Conservation (phyloP, 2,797 vertebrate genomes). For the Nothura maculosa region DNA sequence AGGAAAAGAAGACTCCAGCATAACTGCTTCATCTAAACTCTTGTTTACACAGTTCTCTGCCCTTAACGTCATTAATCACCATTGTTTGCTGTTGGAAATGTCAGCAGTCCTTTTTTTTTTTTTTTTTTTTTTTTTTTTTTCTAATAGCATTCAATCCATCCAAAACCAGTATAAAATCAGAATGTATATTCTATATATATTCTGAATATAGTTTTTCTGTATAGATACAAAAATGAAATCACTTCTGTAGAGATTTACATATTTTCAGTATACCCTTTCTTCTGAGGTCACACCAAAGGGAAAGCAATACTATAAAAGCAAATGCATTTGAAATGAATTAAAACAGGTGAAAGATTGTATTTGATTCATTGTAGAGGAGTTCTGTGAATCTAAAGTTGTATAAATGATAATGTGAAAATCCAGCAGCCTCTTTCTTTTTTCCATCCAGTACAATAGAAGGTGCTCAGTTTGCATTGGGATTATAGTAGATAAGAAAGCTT, state of each 20-base stretch:
- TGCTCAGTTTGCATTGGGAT: constrained; percentile 13
- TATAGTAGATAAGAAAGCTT: constrained; percentile 7
- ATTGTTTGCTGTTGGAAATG: neutral
- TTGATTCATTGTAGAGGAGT: neutral
- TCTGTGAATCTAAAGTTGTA: neutral
- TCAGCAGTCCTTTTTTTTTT: neutral
- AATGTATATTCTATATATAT: neutral
- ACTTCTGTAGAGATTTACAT: neutral
- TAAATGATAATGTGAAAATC: constrained; percentile 29
- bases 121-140: neutral
- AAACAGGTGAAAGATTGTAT: neutral
- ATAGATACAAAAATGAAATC: neutral
- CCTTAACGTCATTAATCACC: neutral
- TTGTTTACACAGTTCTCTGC: neutral
- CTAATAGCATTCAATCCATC: neutral
- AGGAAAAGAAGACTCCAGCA: neutral
- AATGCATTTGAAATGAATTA: neutral
- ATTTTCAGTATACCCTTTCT: neutral
- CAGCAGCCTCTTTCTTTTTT: neutral
- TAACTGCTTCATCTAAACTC: neutral
- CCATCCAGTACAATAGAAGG: neutral
- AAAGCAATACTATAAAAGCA: neutral
- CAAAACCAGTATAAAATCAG: neutral
- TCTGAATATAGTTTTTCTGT: neutral
- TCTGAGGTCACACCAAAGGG: neutral